These are phyloP conservation scores for Sapajus apella DNA, from an alignment of 2,113 vertebrate species.

Conservation along the genomic window DNA sequence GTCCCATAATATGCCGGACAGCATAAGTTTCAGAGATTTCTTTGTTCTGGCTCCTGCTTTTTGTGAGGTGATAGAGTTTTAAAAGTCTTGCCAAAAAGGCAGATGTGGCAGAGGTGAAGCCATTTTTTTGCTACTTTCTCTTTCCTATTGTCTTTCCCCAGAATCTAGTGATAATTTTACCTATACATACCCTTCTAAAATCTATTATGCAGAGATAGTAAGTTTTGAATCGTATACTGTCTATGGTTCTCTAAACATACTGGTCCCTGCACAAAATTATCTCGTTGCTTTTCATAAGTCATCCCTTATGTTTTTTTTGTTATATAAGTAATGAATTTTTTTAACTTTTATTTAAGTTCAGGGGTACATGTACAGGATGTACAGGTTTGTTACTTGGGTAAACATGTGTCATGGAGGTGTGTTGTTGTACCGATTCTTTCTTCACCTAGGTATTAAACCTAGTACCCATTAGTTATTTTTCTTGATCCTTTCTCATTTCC, in stretches of 20 bases:
- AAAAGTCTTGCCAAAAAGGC: conserved; percentile 55
- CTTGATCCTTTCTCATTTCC: too few relatives aligned
- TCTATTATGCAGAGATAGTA: background rate
- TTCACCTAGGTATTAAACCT: too few relatives aligned
- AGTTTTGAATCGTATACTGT: background rate
- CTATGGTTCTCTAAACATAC: background rate
- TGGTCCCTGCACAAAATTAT: background rate
- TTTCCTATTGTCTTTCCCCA: conserved; percentile 26
- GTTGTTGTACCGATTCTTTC: too few relatives aligned
- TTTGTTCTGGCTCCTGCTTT: conserved; percentile 61
- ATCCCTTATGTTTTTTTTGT: background rate
- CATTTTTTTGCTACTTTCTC: conserved; percentile 43
- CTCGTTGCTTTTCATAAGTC: background rate
- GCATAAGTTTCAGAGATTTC: conserved; percentile 50
- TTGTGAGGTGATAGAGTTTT: conserved; percentile 54
- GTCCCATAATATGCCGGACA: conserved; percentile 14
- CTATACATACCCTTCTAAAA: background rate
- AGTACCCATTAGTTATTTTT: too few relatives aligned
- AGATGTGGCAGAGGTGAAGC: conserved; percentile 50
- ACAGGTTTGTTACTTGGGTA: too few relatives aligned
- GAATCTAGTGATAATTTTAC: conserved; percentile 28
- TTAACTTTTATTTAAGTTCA: too few relatives aligned
- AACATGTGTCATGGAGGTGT: too few relatives aligned
- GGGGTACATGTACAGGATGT: too few relatives aligned
- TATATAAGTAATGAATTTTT: too few relatives aligned